Evolutionary conservation across 2,888 invertebrate species (phyloP), one percentile per base, ranked within the genome.

Genomic region (Eupithecia dodoneata): DNA sequence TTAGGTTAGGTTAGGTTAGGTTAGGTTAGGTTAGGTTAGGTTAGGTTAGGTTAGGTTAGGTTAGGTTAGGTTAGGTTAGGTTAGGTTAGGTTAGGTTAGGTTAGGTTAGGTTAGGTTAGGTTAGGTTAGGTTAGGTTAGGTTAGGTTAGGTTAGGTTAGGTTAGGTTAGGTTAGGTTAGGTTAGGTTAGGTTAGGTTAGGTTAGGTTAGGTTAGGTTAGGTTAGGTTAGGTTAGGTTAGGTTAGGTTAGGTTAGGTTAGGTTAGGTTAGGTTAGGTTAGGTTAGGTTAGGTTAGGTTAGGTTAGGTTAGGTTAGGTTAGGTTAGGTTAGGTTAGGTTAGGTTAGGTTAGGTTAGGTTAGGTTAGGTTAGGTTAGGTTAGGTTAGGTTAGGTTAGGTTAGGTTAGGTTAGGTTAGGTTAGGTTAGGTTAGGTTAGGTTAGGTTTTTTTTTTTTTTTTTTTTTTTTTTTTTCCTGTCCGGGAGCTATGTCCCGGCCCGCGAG

Each of bases 151-250:
- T 59, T 70, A 30, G 45, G 66, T 55, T 72, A 45, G 71, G 65
- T 71, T 77, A 73, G 75, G 75, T 76, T 76, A 75, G 73, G 71
- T 79, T 77, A 66, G 74, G 74, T 76, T 76, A 76, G 76, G 76
- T 18, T 13, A 69, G 72, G 76, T 76, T 75, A 65, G 72, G 63
- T 69, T 73, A 73, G 69, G 72, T 72, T 76, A 63, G 73, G 71
- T 69, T 73, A 71, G 66, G 75, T 41, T 45, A n/a, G 30, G 30
- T 30, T 30, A 30, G 30, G n/a, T 49, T 65, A 42, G 15, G 59
- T 59, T 71, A 59, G 67, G 72, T 55, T 55, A 71, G 52, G 71
- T 71, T 71, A 71, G 71, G 71, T 71, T 55, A 72, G 42, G 71
- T 71, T 59, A 71, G 72, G 72, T 65, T 72, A 63, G 59, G 59